A percentile compares a stretch with the other conserved stretches of the same genome.
These are phyloP conservation scores for Meteorus sp. DNA, from an alignment of 1,140 invertebrate genomes.

Conservation along the genomic window DNA sequence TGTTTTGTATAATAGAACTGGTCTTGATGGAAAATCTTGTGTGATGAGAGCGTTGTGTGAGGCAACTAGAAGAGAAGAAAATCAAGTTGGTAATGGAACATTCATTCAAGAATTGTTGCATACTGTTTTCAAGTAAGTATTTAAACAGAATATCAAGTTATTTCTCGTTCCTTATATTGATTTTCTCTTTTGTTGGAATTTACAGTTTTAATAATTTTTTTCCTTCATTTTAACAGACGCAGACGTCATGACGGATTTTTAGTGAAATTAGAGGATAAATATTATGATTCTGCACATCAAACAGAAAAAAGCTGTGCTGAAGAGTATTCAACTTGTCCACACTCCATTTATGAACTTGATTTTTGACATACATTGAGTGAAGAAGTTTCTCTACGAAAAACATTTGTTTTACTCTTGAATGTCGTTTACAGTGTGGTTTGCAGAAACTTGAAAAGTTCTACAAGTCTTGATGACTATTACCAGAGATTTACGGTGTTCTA, in stretches of 20 bases:
- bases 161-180: neutral
- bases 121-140: constrained; percentile 68
- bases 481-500: no score
- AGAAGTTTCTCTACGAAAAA: neutral
- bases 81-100: constrained; percentile 59
- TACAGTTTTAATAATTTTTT: no score
- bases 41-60: constrained; percentile 72
- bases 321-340: constrained; percentile 56
- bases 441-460: constrained; percentile 1
- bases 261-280: constrained; percentile 64
- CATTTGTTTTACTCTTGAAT: no score
- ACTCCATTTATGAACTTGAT: constrained; percentile 53
- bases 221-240: constrained; percentile 43
- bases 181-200: neutral
- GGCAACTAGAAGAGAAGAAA: constrained; percentile 63
- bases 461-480: constrained; percentile 3
- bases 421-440: no score
- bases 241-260: constrained; percentile 49
- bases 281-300: constrained; percentile 69
- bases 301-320: constrained; percentile 56
- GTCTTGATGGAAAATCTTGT: constrained; percentile 68
- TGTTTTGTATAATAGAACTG: constrained; percentile 59
- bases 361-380: constrained; percentile 41
- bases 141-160: neutral
- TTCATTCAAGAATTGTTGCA: constrained; percentile 72